Evolutionary conservation across 2,888 invertebrate species (phyloP).

Genomic region (Hypsopygia costalis): DNA sequence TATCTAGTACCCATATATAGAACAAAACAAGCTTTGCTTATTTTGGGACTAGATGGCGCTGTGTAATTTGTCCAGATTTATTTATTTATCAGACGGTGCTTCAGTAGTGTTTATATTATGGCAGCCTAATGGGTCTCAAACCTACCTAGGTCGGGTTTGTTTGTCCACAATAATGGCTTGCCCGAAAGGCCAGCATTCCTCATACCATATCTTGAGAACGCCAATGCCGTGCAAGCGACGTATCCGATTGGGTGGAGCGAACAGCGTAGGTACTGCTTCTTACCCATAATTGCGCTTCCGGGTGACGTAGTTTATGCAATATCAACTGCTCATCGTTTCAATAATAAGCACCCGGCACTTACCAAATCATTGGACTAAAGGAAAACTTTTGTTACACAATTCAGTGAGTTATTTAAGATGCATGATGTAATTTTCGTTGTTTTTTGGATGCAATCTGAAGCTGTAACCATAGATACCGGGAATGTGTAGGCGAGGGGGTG

Average conservation of each 20-base stretch:
- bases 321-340: slow-evolving; percentile 8
- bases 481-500: slow-evolving; percentile 69
- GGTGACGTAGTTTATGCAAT: slow-evolving; percentile 31
- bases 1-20: too few relatives aligned
- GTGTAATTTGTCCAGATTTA: too few relatives aligned
- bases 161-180: slow-evolving; percentile 45
- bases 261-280: slow-evolving; percentile 39
- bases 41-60: too few relatives aligned
- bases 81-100: too few relatives aligned
- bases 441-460: slow-evolving; percentile 33
- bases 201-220: slow-evolving; percentile 47
- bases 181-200: slow-evolving; percentile 44
- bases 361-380: too few relatives aligned
- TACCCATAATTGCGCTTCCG: slow-evolving; percentile 42
- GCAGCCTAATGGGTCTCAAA: slow-evolving; percentile 24
- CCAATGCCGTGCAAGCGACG: slow-evolving; percentile 54
- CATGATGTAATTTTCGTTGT: slow-evolving; percentile 14
- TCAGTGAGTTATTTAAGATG: not conserved
- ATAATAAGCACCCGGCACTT: too few relatives aligned
- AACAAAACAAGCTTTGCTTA: too few relatives aligned
- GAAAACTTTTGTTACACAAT: too few relatives aligned
- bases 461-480: slow-evolving; percentile 57
- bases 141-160: slow-evolving; percentile 33
- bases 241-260: slow-evolving; percentile 59
- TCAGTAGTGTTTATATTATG: slow-evolving; percentile 2